Conservation (phyloP, 2,797 vertebrate genomes). For the Sardinella longiceps region DNA sequence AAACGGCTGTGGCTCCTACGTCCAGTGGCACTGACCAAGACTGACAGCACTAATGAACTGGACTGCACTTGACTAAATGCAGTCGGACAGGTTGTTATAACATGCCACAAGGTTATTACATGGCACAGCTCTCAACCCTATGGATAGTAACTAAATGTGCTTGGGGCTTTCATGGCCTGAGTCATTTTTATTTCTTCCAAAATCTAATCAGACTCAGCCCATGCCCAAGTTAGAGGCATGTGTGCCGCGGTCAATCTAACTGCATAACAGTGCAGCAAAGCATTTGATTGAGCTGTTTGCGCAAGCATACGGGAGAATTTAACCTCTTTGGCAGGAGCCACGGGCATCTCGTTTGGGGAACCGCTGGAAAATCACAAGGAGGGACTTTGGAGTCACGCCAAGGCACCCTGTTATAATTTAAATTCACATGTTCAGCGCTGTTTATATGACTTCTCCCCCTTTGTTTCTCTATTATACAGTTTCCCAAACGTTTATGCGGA, state of each 20-base stretch:
- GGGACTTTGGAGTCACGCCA: conserved; percentile 1
- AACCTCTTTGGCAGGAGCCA: conserved; percentile 6
- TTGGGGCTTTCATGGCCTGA: not conserved
- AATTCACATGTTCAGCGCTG: conserved; percentile 22
- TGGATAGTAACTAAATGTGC: not conserved
- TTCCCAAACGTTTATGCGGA: conserved; percentile 2
- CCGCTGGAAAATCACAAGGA: conserved; percentile 21
- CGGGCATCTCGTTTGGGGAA: not conserved
- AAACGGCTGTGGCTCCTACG: not conserved
- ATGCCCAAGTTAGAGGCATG: not conserved
- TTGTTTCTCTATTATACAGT: conserved; percentile 7
- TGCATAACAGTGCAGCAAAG: conserved; percentile 7
- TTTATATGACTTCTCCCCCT: not conserved
- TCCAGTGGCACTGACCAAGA: not conserved
- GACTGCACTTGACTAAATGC: not conserved
- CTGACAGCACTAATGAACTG: not conserved
- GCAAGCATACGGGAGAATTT: not conserved
- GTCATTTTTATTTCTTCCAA: not conserved
- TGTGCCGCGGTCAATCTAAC: not conserved
- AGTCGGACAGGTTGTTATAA: not conserved
- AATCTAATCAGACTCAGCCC: not conserved
- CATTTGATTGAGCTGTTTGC: conserved; percentile 24
- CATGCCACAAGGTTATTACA: not conserved
- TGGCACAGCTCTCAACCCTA: not conserved
- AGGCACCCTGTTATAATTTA: conserved; percentile 20